These are phyloP conservation scores for Harpalus rufipes DNA, from an alignment of 2,888 invertebrate species.

Conservation along the genomic window DNA sequence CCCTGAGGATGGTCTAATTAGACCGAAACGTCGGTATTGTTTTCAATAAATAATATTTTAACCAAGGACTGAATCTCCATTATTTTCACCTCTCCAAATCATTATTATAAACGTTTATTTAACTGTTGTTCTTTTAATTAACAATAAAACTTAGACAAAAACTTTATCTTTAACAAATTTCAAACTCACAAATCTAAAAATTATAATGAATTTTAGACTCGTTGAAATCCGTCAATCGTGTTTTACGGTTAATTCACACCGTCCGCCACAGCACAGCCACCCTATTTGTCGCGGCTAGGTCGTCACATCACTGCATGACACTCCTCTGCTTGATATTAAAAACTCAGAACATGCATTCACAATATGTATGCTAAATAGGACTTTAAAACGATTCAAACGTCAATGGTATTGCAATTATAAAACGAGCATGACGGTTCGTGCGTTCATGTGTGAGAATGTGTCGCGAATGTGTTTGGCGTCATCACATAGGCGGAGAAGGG, in stretches of 20 bases:
- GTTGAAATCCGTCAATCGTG: neutral
- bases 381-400: conserved; percentile 74
- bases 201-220: neutral
- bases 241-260: neutral
- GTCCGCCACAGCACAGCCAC: neutral
- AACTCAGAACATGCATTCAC: conserved; percentile 75
- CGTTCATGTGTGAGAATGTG: conserved; percentile 49
- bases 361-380: conserved; percentile 77
- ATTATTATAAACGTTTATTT: too few relatives aligned
- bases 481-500: conserved; percentile 21
- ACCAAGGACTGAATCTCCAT: too few relatives aligned
- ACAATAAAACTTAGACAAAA: too few relatives aligned
- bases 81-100: too few relatives aligned
- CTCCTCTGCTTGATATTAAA: conserved; percentile 72
- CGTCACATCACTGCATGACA: conserved; percentile 58
- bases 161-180: neutral
- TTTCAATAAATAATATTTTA: too few relatives aligned
- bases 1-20: too few relatives aligned
- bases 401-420: conserved; percentile 76
- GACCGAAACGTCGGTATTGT: too few relatives aligned
- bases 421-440: conserved; percentile 40
- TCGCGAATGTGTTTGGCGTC: conserved; percentile 31
- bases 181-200: neutral
- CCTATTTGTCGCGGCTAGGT: conserved; percentile 59
- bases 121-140: too few relatives aligned